These are phyloP conservation scores for Pectinophora gossypiella DNA, from an alignment of 1,140 invertebrate species.

Conservation along the genomic window DNA sequence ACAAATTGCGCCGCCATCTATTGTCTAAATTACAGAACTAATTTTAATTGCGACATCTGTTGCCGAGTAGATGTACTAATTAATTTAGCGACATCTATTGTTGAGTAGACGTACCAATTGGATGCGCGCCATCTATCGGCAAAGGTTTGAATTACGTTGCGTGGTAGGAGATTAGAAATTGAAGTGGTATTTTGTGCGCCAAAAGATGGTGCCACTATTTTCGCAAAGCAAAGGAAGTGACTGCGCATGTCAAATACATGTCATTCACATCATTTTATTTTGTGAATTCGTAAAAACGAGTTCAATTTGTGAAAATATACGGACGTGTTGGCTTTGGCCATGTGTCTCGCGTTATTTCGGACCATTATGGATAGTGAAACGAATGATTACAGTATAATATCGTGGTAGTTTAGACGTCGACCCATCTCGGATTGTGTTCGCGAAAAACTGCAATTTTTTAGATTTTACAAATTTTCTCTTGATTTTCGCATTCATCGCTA, in stretches of 20 bases:
- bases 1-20: too few relatives aligned
- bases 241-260: constrained; percentile 66
- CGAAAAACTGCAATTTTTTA: constrained; percentile 13
- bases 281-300: constrained; percentile 56
- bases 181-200: not conserved
- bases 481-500: constrained; percentile 26
- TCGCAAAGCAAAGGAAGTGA: too few relatives aligned
- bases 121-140: constrained; percentile 18
- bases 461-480: constrained; percentile 34
- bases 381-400: not conserved
- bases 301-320: constrained; percentile 54
- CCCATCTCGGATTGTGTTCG: constrained; percentile 10
- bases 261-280: constrained; percentile 69
- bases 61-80: constrained; percentile 4
- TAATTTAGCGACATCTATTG: constrained; percentile 16
- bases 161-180: not conserved
- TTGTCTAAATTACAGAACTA: not conserved
- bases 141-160: not conserved
- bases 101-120: constrained; percentile 8
- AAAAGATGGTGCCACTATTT: constrained; percentile 1
- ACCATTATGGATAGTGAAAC: constrained; percentile 33
- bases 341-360: constrained; percentile 30
- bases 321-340: constrained; percentile 37
- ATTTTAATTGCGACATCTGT: constrained; percentile 5
- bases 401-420: not conserved